phyloP scores from a whole-genome alignment of 2,888 invertebrate genomes.

The Euplagia quadripunctaria region DNA sequence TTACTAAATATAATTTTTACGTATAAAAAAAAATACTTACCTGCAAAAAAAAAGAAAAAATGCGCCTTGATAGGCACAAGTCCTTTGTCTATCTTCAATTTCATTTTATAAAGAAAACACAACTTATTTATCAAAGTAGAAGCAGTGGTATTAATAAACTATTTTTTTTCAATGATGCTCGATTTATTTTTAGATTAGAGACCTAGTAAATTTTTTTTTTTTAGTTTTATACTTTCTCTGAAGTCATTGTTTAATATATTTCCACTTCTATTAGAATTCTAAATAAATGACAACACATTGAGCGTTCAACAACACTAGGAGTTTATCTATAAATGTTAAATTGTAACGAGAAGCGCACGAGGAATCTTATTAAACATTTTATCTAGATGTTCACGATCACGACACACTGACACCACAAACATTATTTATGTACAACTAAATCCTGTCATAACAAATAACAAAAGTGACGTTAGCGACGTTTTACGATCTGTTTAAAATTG shows the following conservation, averaged over 20 bases:
- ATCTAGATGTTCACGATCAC: neutral
- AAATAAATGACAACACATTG: neutral
- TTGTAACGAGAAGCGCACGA: neutral
- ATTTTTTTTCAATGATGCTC: neutral
- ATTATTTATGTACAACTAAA: slow-evolving; percentile 8
- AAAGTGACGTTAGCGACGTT: slow-evolving; percentile 36
- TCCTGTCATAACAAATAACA: slow-evolving; percentile 47
- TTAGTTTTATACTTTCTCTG: slow-evolving; percentile 11
- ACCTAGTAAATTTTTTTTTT: neutral
- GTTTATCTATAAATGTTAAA: neutral
- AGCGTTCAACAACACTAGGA: neutral
- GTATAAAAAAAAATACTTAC: slow-evolving; percentile 82
- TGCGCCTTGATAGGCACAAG: slow-evolving; percentile 94
- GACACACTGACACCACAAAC: neutral
- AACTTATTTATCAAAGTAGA: neutral
- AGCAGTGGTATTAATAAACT: neutral
- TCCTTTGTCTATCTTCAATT: slow-evolving; percentile 89
- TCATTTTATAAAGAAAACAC: slow-evolving; percentile 63
- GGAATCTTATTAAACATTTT: neutral
- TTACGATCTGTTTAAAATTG: slow-evolving; percentile 27
- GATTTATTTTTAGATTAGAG: neutral
- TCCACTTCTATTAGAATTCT: neutral
- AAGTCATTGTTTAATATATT: slow-evolving; percentile 1
- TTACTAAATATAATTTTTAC: neutral
- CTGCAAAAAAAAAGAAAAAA: slow-evolving; percentile 95